Conservation (phyloP, 2,888 invertebrate genomes). For the Noctua janthe region DNA sequence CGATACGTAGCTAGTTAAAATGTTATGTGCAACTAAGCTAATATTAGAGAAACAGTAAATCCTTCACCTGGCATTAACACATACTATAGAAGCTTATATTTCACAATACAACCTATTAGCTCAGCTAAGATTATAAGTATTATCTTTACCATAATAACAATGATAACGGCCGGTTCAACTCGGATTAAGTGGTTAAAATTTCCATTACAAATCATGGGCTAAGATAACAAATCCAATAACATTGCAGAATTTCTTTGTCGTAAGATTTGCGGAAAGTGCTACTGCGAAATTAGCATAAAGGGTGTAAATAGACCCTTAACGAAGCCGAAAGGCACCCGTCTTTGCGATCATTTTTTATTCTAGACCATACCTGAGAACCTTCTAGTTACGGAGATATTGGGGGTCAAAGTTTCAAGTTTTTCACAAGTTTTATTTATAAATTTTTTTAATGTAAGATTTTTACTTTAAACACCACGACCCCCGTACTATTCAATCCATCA, state of each 20-base stretch:
- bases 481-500: too few species aligned
- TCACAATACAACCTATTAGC: constrained; percentile 76
- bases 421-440: too few species aligned
- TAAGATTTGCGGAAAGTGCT: neutral
- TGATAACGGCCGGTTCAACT: constrained; percentile 73
- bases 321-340: too few species aligned
- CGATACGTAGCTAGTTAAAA: constrained; percentile 35
- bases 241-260: constrained; percentile 36
- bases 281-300: neutral
- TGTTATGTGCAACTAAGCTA: constrained; percentile 67
- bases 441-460: too few species aligned
- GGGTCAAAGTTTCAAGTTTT: too few species aligned
- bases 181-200: constrained; percentile 78
- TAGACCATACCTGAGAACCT: too few species aligned
- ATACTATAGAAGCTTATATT: constrained; percentile 72
- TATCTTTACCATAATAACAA: constrained; percentile 75
- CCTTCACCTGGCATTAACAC: constrained; percentile 68
- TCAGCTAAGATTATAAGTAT: constrained; percentile 75
- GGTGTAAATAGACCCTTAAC: too few species aligned
- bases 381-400: too few species aligned
- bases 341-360: too few species aligned
- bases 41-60: constrained; percentile 75
- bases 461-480: too few species aligned
- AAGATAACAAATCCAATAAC: constrained; percentile 48
- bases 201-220: constrained; percentile 77